Percentiles rank a stretch among this genome's conserved stretches.
phyloP scores from a whole-genome alignment of 2,113 vertebrate genomes.

The Mungos mungo region DNA sequence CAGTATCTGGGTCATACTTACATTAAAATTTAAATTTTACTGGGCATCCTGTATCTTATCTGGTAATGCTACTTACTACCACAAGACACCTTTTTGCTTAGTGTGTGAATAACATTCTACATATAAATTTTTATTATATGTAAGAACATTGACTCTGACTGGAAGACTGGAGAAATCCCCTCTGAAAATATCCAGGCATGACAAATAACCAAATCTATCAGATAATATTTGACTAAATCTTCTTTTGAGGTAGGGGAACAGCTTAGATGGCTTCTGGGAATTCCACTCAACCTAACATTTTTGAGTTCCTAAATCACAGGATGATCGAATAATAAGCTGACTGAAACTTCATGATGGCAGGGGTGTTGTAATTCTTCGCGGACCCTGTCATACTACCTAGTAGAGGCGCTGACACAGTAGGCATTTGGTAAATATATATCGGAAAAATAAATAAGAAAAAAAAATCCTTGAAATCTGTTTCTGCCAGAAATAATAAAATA shows the following conservation, averaged over 20 bases:
- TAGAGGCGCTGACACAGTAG: neutral
- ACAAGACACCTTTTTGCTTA: neutral
- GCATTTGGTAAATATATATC: neutral
- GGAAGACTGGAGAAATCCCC: neutral
- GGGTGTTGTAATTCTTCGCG: neutral
- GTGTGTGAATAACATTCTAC: neutral
- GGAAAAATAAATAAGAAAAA: neutral
- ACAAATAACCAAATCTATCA: neutral
- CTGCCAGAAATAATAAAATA: conserved; percentile 16
- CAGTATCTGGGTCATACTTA: neutral
- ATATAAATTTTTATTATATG: neutral
- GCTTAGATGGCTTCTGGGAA: neutral
- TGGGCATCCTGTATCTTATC: neutral
- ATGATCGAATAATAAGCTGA: neutral
- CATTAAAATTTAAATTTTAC: neutral
- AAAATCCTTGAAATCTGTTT: neutral
- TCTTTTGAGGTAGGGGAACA: neutral
- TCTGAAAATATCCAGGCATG: neutral
- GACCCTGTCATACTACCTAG: neutral
- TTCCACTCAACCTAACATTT: neutral
- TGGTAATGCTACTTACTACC: neutral
- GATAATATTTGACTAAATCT: neutral
- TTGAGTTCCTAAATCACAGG: neutral
- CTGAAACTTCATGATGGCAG: neutral
- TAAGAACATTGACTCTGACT: neutral